Conservation (phyloP, 1,140 invertebrate species). For the Acromyrmex heyeri region DNA sequence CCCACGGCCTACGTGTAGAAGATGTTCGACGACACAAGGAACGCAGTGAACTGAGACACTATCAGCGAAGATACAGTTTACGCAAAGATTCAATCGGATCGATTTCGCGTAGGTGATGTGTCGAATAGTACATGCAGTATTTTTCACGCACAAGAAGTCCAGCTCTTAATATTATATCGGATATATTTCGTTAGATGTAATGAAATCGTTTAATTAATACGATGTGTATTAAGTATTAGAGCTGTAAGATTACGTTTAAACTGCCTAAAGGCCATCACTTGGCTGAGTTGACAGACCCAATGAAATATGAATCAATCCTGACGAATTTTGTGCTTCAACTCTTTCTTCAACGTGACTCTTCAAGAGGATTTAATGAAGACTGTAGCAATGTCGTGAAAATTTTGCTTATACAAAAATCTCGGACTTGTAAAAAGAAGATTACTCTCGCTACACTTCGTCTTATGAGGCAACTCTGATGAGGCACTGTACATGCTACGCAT, state of each 20-base stretch:
- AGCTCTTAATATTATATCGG: neutral
- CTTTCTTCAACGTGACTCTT: conserved; percentile 2
- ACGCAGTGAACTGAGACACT: neutral
- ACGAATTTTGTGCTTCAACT: neutral
- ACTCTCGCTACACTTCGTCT: neutral
- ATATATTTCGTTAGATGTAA: neutral
- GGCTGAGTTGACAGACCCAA: neutral
- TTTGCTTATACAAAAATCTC: neutral
- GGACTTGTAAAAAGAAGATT: neutral
- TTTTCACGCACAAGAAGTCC: conserved; percentile 7
- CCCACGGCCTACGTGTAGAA: neutral
- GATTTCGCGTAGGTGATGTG: conserved; percentile 42
- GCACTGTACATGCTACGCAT: neutral
- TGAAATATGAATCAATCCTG: neutral
- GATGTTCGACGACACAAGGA: neutral
- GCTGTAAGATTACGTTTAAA: too few relatives aligned
- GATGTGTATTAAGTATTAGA: neutral
- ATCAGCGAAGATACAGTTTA: neutral
- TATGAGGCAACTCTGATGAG: neutral
- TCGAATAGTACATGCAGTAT: neutral
- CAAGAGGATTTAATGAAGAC: neutral
- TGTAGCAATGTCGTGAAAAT: neutral
- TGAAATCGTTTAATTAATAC: neutral
- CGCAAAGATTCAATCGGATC: neutral
- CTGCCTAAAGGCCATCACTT: neutral